Evolutionary conservation across 2,113 vertebrate species (phyloP), one percentile per base, ranked within the genome.

Genomic region (Delphinus delphis): DNA sequence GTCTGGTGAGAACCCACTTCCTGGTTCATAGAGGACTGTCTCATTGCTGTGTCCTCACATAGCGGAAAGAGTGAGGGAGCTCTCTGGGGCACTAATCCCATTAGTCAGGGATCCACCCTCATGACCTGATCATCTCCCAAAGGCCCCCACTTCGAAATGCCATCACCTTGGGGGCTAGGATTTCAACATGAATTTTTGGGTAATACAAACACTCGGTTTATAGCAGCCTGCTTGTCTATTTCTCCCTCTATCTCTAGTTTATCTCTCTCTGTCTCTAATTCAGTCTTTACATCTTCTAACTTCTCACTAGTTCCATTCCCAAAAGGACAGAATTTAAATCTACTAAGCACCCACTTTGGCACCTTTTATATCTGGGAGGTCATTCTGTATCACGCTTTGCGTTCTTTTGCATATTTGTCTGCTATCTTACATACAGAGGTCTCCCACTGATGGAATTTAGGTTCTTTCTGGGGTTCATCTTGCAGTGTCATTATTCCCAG

Each of bases 61-160:
- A 70, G 3, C 11, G 23, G 36, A 36, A 44, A 47, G 12, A 2
- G 25, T 0, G 0, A 58, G 26, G 12, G 38, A 12, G 13, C 70
- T 68, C 76, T 68, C 17, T 11, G 73, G 8, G 18, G 9, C 50
- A 9, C 36, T 31, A 53, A 55, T 21, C 23, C 6, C 47, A 31
- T 36, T 38, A 33, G n/a, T 68, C 44, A 26, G 2, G 36, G 6
- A 20, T 20, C 80, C 25, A 47, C 9, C 25, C 9, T 84, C n/a
- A 47, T 20, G 38, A 47, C 47, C 44, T n/a, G n/a, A 26, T 55
- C 28, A 36, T 11, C 68, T 33, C 47, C n/a, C 23, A n/a, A 25
- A 74, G 17, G 2, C 76, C n/a, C 28, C 14, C 14, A 10, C n/a
- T 28, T 53, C n/a, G 67, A 20, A 33, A 14, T 26, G 47, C 7